Evolutionary conservation across 2,888 invertebrate species (phyloP), one percentile per base, ranked within the genome.

Genomic region (Orthonevra nobilis): DNA sequence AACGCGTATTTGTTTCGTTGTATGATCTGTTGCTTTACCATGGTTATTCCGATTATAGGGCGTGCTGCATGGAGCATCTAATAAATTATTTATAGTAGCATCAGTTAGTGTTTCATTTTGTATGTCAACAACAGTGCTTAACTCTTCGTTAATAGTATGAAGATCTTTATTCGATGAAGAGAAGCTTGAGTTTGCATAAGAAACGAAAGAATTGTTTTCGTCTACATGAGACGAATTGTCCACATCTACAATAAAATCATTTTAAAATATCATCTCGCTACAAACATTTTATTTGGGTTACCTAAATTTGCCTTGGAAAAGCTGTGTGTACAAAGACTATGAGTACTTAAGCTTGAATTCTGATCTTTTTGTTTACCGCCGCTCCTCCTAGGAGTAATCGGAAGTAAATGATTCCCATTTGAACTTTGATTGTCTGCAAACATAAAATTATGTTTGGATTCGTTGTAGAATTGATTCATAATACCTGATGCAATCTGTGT

Each of bases 51-150:
- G 12, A 10, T 66, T 44, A 4, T 72, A 72, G 15, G 77, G 77
- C 2, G 77, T 77, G 14, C 77, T 77, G 23, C 77, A 77, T 6
- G 77, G 77, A 12, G 77, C 77, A 40, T 77, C 72, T 7, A 77
- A 15, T 28, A 72, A 40, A 36, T 64, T 64, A 12, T 77, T 46
- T 4, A 77, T 52, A 9, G 77, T 77, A 1, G 44, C 58, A 42
- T 77, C 77, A 28, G 64, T 64, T 12, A 77, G 14, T 5, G 72
- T 77, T 1, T 66, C 63, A 34, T 52, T 52, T 6, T 26, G 64
- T 10, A 20, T 17, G 7, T 77, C 63, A 9, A 20, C 12, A 5
- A 19, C 20, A 26, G 30, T 20, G 32, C 58, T 70, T 2, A 19
- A 14, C 32, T 77, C 77, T 12, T 77, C 77, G 20, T 58, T 72